Percentiles rank a stretch among this genome's conserved stretches.
Conservation (phyloP, 2,797 vertebrate genomes). For the Cryptoblepharus egeriae region DNA sequence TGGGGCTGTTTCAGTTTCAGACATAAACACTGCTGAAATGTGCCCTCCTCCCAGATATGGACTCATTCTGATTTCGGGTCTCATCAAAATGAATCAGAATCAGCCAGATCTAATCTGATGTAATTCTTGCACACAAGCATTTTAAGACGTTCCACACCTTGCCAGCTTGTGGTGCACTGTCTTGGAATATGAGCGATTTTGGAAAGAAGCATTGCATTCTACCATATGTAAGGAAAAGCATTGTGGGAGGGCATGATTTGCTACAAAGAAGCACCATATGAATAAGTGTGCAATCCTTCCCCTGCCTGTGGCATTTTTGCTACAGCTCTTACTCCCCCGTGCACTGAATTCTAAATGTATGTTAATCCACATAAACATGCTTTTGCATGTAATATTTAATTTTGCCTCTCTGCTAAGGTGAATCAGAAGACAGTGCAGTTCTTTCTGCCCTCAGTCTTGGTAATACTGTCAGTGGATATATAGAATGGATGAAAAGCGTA, state of each 20-base stretch:
- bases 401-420: not conserved
- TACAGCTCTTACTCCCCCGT: not conserved
- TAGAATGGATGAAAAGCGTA: too few relatives aligned
- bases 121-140: not conserved
- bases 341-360: not conserved
- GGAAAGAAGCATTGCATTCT: not conserved
- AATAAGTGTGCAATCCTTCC: not conserved
- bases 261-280: not conserved
- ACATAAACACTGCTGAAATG: not conserved
- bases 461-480: too few relatives aligned
- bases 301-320: not conserved
- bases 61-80: not conserved
- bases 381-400: not conserved
- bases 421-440: too few relatives aligned
- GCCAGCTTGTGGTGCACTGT: not conserved
- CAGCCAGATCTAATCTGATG: not conserved
- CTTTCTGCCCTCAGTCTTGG: not conserved
- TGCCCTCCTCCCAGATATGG: not conserved
- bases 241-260: not conserved
- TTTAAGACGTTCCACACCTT: not conserved
- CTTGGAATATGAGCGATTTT: not conserved
- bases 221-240: not conserved
- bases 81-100: not conserved
- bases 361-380: not conserved
- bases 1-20: not conserved